Conservation (phyloP, 2,797 vertebrate species). For the Poeciliopsis infans region DNA sequence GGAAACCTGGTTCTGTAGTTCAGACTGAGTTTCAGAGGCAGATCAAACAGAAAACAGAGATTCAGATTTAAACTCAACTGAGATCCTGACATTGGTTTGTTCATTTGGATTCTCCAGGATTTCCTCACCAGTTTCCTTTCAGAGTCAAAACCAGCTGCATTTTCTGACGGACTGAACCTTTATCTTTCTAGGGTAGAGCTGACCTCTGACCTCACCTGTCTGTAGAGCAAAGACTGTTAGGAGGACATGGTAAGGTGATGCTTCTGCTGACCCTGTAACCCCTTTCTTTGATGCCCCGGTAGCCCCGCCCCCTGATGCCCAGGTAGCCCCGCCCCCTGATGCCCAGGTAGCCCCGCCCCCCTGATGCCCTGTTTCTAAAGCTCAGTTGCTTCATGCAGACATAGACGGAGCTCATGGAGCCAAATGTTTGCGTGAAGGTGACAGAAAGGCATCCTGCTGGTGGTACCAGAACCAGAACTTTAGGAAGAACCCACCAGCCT, state of each 20-base stretch:
- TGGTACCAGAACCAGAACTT: neutral
- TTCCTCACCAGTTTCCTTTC: too few relatives aligned
- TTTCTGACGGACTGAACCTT: neutral
- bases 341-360: too few relatives aligned
- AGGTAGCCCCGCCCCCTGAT: neutral
- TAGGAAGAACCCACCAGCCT: neutral
- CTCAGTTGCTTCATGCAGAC: neutral
- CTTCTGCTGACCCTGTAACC: neutral
- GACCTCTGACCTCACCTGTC: conserved; percentile 11
- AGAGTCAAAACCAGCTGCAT: neutral
- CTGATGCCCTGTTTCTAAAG: neutral
- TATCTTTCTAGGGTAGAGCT: conserved; percentile 9
- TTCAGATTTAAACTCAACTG: neutral
- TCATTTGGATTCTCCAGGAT: neutral
- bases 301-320: neutral
- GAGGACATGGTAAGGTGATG: neutral
- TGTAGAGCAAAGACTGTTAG: conserved; percentile 1
- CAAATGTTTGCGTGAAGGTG: neutral
- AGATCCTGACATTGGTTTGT: too few relatives aligned
- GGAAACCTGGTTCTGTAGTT: too few relatives aligned
- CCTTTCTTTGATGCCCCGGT: neutral
- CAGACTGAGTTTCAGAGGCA: too few relatives aligned
- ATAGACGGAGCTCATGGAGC: neutral
- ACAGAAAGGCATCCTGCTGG: neutral
- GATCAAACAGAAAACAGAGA: neutral